A percentile compares a stretch with the other conserved stretches of the same genome.
These are phyloP conservation scores for Pogonomyrmex californicus DNA, from an alignment of 1,140 invertebrate species.

Conservation along the genomic window DNA sequence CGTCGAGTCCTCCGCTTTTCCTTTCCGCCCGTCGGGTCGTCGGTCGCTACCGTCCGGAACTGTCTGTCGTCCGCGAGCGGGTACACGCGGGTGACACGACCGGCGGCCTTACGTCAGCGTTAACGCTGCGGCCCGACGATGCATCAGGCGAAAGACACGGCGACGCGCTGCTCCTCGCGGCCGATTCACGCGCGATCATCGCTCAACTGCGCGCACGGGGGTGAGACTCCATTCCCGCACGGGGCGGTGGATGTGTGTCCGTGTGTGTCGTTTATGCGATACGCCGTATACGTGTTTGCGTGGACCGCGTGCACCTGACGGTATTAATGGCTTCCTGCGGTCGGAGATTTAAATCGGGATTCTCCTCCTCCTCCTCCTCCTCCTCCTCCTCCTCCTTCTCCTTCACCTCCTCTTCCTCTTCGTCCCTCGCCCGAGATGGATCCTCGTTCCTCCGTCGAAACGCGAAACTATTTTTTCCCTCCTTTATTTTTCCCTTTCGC, in stretches of 20 bases:
- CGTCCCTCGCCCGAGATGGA: neutral
- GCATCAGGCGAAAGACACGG: slow-evolving; percentile 30
- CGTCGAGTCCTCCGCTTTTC: neutral
- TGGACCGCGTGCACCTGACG: slow-evolving; percentile 47
- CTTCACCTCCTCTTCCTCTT: neutral
- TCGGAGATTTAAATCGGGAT: slow-evolving; percentile 57
- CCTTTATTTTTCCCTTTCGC: neutral
- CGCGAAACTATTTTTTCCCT: slow-evolving; percentile 23
- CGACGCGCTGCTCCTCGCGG: slow-evolving; percentile 40
- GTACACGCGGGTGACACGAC: neutral
- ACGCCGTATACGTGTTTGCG: neutral
- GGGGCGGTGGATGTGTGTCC: slow-evolving; percentile 10
- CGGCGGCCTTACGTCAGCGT: slow-evolving; percentile 5
- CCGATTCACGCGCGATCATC: slow-evolving; percentile 57
- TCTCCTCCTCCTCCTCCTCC: neutral
- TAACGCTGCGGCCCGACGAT: slow-evolving; percentile 10
- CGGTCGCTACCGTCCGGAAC: slow-evolving; percentile 38
- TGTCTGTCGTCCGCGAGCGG: neutral
- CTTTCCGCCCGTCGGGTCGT: neutral
- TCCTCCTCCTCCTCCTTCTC: neutral
- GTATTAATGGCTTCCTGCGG: slow-evolving; percentile 56
- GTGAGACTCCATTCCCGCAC: slow-evolving; percentile 36
- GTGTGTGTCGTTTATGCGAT: neutral
- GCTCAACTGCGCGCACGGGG: slow-evolving; percentile 49
- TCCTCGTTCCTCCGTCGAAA: neutral